Base-by-base conservation (phyloP, 2,113 vertebrate genomes). In the Leptocoma aspasia region DNA sequence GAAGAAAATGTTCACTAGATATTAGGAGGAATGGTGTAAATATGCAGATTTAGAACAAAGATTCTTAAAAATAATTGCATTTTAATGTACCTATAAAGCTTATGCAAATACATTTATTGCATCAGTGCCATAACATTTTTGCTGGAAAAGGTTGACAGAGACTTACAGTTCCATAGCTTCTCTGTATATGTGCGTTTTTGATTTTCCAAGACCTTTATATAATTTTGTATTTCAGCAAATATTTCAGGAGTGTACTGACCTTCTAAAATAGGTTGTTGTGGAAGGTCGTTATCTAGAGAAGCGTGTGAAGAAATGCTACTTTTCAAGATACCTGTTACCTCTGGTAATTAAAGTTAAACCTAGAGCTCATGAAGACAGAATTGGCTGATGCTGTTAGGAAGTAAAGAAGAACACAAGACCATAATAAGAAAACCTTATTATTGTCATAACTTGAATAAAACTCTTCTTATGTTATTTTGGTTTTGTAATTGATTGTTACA, bases 11-110 rank as follows among this genome's bases (percentile, higher is more conserved):
- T 15, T 13, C 60, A 11, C 37, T 78, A 71, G 37, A 20, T 60
- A 41, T 33, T 53, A 61, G 15, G 21, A 91, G 8, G 12, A 71
- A 61, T 28, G 6, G 1, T 81, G 6, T 56, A 35, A 78, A 47
- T 61, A 35, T 12, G 10, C 6, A 17, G 5, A 11, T 79, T 91
- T 80, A 64, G 33, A 73, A 28, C 19, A 82, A 14, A 57, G 14
- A 28, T 47, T 71, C n/a, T 70, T 76, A 37, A 52, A 91, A 79
- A 30, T 70, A 18, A 18, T 3, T 81, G 23, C 7, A 3, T 60
- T 10, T 80, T 80, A 17, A 27, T 47, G 23, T 37, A 35, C 0
- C 0, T 68, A 3, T 47, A 22, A 66, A 79, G 6, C n/a, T 72
- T 65, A 24, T 35, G 5, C 6, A 19, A 39, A 18, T 87, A 15